phyloP scores from a whole-genome alignment of 2,888 invertebrate species.

The Penaeus monodon region DNA sequence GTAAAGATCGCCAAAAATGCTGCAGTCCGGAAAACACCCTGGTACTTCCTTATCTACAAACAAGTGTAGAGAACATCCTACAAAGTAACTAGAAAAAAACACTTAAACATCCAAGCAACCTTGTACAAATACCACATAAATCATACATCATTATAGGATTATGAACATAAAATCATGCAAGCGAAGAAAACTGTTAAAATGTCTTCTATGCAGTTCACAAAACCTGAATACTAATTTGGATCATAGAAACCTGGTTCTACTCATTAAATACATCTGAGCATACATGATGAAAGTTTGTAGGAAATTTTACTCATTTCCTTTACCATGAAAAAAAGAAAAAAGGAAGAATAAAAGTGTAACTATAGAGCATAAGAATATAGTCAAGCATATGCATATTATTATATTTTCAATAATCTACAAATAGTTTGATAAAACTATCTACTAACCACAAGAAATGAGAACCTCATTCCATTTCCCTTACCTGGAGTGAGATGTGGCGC shows the following conservation, averaged over 20 bases:
- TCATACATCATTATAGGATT: no score
- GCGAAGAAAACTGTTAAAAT: neutral
- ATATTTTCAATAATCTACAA: no score
- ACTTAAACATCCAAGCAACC: neutral
- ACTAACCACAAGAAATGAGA: neutral
- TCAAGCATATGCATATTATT: no score
- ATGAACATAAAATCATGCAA: neutral
- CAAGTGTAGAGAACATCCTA: constrained; percentile 54
- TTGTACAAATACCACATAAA: neutral
- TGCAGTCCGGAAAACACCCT: constrained; percentile 41
- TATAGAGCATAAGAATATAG: no score
- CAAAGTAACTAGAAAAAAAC: neutral
- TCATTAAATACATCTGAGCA: no score
- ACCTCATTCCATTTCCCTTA: neutral
- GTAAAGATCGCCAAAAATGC: constrained; percentile 41
- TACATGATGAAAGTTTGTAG: no score
- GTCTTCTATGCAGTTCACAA: neutral
- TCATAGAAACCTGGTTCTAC: no score
- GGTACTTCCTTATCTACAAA: constrained; percentile 30
- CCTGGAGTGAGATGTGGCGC: constrained; percentile 53
- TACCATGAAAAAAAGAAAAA: no score
- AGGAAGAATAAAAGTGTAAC: no score
- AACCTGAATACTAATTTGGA: neutral
- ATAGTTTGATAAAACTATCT: neutral
- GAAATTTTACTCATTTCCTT: no score